Base-by-base conservation (phyloP, 2,888 invertebrate genomes). In the Itoplectis maculator region DNA sequence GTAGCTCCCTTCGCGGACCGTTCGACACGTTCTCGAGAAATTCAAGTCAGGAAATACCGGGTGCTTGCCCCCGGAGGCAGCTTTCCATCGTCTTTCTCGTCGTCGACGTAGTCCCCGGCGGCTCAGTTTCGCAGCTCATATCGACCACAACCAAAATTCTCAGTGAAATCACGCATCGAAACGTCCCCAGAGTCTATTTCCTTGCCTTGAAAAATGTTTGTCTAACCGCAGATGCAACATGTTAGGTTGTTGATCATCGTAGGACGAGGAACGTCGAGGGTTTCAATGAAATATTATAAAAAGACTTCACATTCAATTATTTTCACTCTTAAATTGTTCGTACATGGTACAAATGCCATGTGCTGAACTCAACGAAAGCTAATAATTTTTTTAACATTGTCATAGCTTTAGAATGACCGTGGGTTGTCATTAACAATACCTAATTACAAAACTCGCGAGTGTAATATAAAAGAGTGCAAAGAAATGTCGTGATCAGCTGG, bases 101-200 rank as follows among this genome's bases (percentile, higher is more conserved):
- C 40, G 18, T 61, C 18, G 42, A 23, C 51, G 35, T 47, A 68
- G 40, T 61, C 35, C 66, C 20, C 15, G 15, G 29, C 54, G 56
- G 49, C 23, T 8, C 47, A 11, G 42, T 15, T 15, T 54, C 61
- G 35, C 35, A 42, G 20, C 18, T 59, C 29, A 15, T 59, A 47
- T 51, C 49, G 49, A 49, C 49, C n/a, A 45, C 29, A n/a, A 56
- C 20, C 54, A 54, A 23, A 54, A 5, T 23, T 72, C 8, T 23
- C 66, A 15, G 76, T 70, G 70, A 68, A 72, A 76, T 76, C 76
- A 61, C 40, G 59, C 61, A 15, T 68, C 69, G 70, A 76, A 72
- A 66, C 70, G 76, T 35, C 56, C 56, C 56, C 65, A 65, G 18
- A 42, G 45, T 56, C 29, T 40, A 23, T 42, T 45, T 29, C 61